Evolutionary conservation across 2,113 vertebrate species (phyloP), one percentile per base, ranked within the genome.

Genomic region (Mesembrinibis cayennensis): DNA sequence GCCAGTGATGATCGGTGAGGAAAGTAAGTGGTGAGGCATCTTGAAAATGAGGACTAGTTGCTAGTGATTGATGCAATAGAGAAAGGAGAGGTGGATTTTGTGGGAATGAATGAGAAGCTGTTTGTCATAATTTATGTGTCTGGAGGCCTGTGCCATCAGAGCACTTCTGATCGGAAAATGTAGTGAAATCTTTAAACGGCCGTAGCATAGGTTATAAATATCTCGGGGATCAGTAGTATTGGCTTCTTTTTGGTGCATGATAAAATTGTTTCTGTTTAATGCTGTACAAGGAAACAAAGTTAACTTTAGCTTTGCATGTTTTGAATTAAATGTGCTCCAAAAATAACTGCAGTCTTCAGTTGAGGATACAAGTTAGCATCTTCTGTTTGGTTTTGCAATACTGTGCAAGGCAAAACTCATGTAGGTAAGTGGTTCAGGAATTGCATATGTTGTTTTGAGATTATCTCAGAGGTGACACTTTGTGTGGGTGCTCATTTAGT

Each of bases 111-210:
- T 50, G 80, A 70, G 82, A 42, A 90, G n/a, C 32, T 40, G 47
- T 71, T 95, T 91, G 66, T 67, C 55, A 36, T 92, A 89, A 89
- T 89, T 90, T 72, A 38, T 44, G 30, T 49, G 50, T 66, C 30
- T 61, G 49, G 66, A 81, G 1, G 22, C 38, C 44, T 81, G 42
- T 71, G 82, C 47, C 61, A 40, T 56, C 52, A 52, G 50, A 62
- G 47, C 59, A 44, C 83, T 94, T 78, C 55, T 84, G 59, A 67
- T 52, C 34, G 29, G 38, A 71, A 92, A 92, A 66, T 14, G 29
- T 8, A 82, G 62, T 66, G 67, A 61, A 76, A 74, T 63, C 69
- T 94, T 89, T 89, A 59, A 92, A 40, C 17, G 47, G 26, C 20
- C 0, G 1, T 44, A 55, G 49, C 36, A 16, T 1, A n/a, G 44